These are phyloP conservation scores for Drosophila takahashii DNA, from an alignment of 1,140 invertebrate genomes.

Conservation along the genomic window DNA sequence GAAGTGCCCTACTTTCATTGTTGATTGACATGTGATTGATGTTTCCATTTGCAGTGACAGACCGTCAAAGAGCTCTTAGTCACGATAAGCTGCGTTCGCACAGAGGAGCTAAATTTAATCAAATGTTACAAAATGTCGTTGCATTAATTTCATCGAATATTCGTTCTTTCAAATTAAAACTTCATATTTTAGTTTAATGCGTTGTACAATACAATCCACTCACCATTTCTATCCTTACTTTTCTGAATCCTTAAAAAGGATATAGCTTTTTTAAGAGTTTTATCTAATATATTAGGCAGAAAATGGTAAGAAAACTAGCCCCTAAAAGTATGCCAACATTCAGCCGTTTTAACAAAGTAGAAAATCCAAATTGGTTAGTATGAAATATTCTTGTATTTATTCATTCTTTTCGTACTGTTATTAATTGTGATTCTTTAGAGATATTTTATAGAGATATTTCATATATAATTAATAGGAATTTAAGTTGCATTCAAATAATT, in stretches of 20 bases:
- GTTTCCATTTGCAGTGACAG: slow-evolving; percentile 76
- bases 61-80: slow-evolving; percentile 25
- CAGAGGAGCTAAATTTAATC: neutral
- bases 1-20: slow-evolving; percentile 72
- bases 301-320: neutral
- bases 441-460: slow-evolving; percentile 78
- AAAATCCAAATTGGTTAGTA: slow-evolving; percentile 40
- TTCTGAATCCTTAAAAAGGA: neutral
- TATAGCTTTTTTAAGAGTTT: neutral
- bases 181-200: too few species aligned
- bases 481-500: slow-evolving; percentile 81
- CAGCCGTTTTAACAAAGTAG: too few species aligned
- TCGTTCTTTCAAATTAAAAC: too few species aligned
- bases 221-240: neutral
- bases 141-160: neutral
- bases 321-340: slow-evolving; percentile 57
- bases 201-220: neutral
- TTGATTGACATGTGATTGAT: slow-evolving; percentile 83
- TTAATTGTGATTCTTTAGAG: slow-evolving; percentile 76
- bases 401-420: slow-evolving; percentile 67
- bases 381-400: slow-evolving; percentile 78
- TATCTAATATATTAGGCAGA: neutral
- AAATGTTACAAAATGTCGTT: neutral
- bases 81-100: neutral
- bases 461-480: slow-evolving; percentile 83